Evolutionary conservation across 2,113 vertebrate genomes (phyloP), one percentile per base, ranked within the genome.

Genomic region (Onychostoma macrolepis): DNA sequence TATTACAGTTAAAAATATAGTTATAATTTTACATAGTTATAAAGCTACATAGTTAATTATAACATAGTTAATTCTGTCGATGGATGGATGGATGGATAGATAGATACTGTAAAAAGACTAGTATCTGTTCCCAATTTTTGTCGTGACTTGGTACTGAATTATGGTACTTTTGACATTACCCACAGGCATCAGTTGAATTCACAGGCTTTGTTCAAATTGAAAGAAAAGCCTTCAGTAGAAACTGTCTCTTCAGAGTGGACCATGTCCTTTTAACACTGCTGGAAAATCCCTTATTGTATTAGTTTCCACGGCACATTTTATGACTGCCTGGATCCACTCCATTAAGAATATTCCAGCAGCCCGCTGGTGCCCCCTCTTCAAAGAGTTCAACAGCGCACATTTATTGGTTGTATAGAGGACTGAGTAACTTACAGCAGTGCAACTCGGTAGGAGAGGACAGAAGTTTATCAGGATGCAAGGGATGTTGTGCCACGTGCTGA

Each of bases 401-500:
- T 48, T 81, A 50, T 50, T 33, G 13, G 26, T 58, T 80, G n/a
- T 30, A n/a, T n/a, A 30, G 36, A 15, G 26, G 7, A 9, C 45
- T 36, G 33, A 28, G 76, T 33, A 69, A 71, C 56, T 38, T 26
- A 56, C 26, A 79, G 43, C 13, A 4, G 45, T n/a, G n/a, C 4
- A 72, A 43, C 69, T 28, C 48, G 3, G 63, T 53, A 58, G 77
- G 24, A 43, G 45, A 86, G 65, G 48, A 81, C 26, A 72, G 45
- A 80, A 58, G 45, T 84, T 84, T 63, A 87, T 87, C 79, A 82
- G 69, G 56, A 87, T 86, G 80, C 86, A 61, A 82, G 50, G 26
- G 53, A 63, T 82, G 79, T 74, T 83, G 78, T 87, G 69, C 48
- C 48, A 56, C 8, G 50, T 74, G 83, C 69, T 84, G 67, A 74